Percentiles rank a stretch among this genome's conserved stretches.
These are phyloP conservation scores for Thalassarche chlororhynchos DNA, from an alignment of 2,113 vertebrate species.

Conservation along the genomic window DNA sequence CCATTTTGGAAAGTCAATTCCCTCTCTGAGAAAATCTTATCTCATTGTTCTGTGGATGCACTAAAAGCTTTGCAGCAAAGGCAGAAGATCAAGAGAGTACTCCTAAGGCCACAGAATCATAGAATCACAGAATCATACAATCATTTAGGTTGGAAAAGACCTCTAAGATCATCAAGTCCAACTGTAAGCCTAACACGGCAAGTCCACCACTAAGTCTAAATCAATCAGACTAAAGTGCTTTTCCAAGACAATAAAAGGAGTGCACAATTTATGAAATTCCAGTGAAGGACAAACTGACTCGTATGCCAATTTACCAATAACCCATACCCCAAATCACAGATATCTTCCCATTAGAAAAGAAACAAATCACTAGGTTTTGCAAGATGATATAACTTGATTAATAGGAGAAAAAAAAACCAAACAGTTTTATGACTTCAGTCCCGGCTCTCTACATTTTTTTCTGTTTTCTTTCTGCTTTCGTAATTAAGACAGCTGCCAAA, in stretches of 20 bases:
- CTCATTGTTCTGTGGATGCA: not conserved
- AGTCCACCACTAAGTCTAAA: not conserved
- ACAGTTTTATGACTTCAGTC: not conserved
- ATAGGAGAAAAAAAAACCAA: not conserved
- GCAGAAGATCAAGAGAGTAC: not conserved
- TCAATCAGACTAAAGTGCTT: not conserved
- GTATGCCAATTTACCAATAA: not conserved
- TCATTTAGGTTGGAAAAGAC: not conserved
- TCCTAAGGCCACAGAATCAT: not conserved
- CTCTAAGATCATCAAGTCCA: not conserved
- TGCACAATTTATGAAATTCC: not conserved
- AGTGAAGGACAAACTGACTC: not conserved
- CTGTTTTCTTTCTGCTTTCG: not conserved
- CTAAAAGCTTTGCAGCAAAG: not conserved
- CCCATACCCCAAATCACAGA: not conserved
- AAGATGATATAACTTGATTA: not conserved
- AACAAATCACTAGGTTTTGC: not conserved
- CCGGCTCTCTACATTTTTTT: not conserved
- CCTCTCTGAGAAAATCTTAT: not conserved
- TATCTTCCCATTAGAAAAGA: not conserved
- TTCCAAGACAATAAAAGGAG: not conserved
- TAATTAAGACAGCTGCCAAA: not conserved
- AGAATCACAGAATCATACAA: not conserved
- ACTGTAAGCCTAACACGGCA: not conserved
- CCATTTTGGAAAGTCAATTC: not conserved